phyloP scores from a whole-genome alignment of 2,888 invertebrate species.

The Protonemura montana region DNA sequence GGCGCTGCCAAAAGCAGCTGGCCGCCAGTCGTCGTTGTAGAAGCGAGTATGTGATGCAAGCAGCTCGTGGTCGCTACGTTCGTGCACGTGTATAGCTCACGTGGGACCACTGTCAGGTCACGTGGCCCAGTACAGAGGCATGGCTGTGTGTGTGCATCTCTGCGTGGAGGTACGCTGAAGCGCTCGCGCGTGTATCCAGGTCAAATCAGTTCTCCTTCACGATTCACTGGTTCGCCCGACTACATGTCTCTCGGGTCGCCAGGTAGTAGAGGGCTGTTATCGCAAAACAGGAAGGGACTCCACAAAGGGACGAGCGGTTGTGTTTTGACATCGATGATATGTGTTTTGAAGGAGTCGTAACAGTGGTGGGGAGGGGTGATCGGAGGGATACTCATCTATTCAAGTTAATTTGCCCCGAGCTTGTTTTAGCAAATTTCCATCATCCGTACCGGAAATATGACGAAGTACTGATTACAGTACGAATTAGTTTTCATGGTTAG shows the following conservation, averaged over 20 bases:
- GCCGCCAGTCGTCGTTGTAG: not conserved
- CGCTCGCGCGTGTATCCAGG: not conserved
- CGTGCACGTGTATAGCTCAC: not conserved
- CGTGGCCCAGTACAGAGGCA: not conserved
- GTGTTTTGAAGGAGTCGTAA: not conserved
- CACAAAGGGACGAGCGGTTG: not conserved
- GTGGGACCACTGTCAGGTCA: not conserved
- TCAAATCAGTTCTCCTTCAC: not conserved
- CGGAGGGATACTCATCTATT: no score
- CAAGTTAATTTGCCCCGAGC: no score
- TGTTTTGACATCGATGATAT: not conserved
- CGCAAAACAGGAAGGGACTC: not conserved
- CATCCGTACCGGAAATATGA: no score
- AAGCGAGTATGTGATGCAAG: not conserved
- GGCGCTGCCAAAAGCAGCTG: not conserved
- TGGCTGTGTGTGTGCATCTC: no score
- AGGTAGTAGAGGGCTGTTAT: not conserved
- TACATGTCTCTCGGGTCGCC: not conserved
- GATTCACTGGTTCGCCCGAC: not conserved
- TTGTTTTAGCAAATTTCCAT: no score
- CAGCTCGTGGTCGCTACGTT: not conserved
- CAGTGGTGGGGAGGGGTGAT: not conserved
- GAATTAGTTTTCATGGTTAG: no score
- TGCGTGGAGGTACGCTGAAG: not conserved
- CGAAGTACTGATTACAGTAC: no score